phyloP scores from a whole-genome alignment of 2,888 invertebrate species.

The Aphidius colemani region DNA sequence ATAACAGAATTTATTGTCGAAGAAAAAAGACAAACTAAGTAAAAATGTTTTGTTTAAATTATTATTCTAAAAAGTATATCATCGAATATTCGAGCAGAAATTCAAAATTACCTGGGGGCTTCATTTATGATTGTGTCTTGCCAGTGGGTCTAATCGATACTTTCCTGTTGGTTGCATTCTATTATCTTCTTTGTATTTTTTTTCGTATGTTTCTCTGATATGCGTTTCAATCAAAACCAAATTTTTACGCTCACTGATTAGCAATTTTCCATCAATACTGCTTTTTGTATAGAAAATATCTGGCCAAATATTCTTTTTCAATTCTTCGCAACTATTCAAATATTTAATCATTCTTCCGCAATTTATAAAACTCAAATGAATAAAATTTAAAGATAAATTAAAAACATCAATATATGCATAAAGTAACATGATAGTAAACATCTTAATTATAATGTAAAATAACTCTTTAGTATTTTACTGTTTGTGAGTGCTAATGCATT shows the following conservation, averaged over 20 bases:
- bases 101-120: neutral
- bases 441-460: too few relatives aligned
- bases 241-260: conserved; percentile 55
- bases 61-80: neutral
- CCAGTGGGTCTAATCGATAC: conserved; percentile 16
- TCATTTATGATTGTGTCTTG: conserved; percentile 11
- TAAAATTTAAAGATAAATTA: too few relatives aligned
- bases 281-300: conserved; percentile 21
- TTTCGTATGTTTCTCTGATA: conserved; percentile 41
- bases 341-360: neutral
- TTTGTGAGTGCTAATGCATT: too few relatives aligned
- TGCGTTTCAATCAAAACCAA: conserved; percentile 50
- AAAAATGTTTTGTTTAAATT: too few relatives aligned
- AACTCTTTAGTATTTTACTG: too few relatives aligned
- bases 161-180: conserved; percentile 5
- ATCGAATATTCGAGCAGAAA: neutral
- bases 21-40: too few relatives aligned
- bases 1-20: too few relatives aligned
- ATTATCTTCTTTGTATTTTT: conserved; percentile 20
- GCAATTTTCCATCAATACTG: conserved; percentile 41
- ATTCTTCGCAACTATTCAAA: conserved; percentile 3
- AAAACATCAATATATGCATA: too few relatives aligned
- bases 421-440: too few relatives aligned
- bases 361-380: too few relatives aligned
- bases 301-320: conserved; percentile 19